These are phyloP conservation scores for Neosilurus hyrtlii DNA, from an alignment of 2,797 vertebrate species.

Conservation along the genomic window DNA sequence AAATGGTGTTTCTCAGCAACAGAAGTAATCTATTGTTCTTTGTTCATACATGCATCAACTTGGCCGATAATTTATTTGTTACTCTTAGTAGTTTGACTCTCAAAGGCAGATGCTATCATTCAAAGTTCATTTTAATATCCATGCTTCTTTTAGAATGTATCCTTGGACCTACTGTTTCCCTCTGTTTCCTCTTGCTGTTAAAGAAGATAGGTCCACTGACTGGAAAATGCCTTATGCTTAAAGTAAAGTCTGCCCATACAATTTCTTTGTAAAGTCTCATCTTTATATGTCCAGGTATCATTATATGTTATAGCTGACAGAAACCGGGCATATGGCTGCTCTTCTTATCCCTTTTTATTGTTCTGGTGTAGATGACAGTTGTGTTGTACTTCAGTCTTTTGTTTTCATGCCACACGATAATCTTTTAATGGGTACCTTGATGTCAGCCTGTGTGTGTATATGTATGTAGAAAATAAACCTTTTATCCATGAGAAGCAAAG, in stretches of 20 bases:
- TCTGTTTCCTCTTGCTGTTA: slow-evolving; percentile 26
- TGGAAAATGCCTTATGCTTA: slow-evolving; percentile 29
- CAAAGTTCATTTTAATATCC: slow-evolving; percentile 33
- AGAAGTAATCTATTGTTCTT: slow-evolving; percentile 36
- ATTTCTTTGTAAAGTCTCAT: slow-evolving; percentile 8
- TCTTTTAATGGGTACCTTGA: too few relatives aligned
- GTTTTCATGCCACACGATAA: too few relatives aligned
- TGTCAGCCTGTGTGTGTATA: too few relatives aligned
- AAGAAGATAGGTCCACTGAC: slow-evolving; percentile 35
- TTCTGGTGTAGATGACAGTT: neutral
- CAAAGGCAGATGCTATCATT: slow-evolving; percentile 37
- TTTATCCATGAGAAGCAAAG: too few relatives aligned
- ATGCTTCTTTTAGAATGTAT: slow-evolving; percentile 37
- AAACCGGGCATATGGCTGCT: neutral
- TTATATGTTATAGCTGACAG: slow-evolving; percentile 13
- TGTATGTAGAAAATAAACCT: too few relatives aligned
- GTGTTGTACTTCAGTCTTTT: too few relatives aligned
- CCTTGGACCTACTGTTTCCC: slow-evolving; percentile 19
- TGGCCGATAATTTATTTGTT: slow-evolving; percentile 47
- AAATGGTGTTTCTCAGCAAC: slow-evolving; percentile 27
- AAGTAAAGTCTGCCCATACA: slow-evolving; percentile 22
- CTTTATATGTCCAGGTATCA: slow-evolving; percentile 26
- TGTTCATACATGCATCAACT: slow-evolving; percentile 47
- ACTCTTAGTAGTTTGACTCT: slow-evolving; percentile 22
- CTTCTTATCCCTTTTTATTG: neutral